A percentile compares a stretch with the other conserved stretches of the same genome.
Conservation (phyloP, 1,140 invertebrate species). For the Gonioctena quinquepunctata region DNA sequence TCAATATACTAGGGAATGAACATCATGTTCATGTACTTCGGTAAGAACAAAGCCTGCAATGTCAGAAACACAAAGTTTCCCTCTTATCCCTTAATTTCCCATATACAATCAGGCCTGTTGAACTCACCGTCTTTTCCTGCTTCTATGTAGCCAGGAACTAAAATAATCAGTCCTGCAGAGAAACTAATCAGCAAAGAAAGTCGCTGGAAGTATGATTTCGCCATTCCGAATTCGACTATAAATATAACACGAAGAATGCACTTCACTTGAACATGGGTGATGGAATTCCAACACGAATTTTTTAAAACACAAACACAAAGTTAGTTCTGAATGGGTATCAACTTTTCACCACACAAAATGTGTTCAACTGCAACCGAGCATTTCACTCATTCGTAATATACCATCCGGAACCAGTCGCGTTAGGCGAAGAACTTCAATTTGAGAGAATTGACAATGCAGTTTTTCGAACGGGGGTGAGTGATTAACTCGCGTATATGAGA, state of each 20-base stretch:
- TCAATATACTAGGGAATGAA: too few species aligned
- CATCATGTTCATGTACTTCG: too few species aligned
- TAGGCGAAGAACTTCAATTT: too few species aligned
- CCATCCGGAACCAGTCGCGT: too few species aligned
- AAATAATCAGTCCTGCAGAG: background rate
- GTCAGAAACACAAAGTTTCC: too few species aligned
- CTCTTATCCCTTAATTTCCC: too few species aligned
- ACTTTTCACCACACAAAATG: background rate
- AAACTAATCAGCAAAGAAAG: background rate
- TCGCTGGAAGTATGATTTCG: background rate
- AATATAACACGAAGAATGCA: background rate
- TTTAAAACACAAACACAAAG: background rate
- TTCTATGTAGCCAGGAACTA: background rate
- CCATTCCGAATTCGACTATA: background rate
- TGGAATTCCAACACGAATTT: background rate
- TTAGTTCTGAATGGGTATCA: background rate
- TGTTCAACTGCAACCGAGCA: too few species aligned
- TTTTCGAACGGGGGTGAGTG: too few species aligned
- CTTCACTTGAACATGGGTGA: constrained; percentile 4
- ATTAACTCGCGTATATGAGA: background rate
- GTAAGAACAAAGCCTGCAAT: too few species aligned
- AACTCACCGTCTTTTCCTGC: constrained; percentile 9
- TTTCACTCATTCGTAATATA: too few species aligned
- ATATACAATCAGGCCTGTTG: too few species aligned
- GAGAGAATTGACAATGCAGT: too few species aligned